A percentile compares a stretch with the other conserved stretches of the same genome.
Evolutionary conservation across 2,797 vertebrate species (phyloP).

Genomic region (Microcaecilia unicolor): DNA sequence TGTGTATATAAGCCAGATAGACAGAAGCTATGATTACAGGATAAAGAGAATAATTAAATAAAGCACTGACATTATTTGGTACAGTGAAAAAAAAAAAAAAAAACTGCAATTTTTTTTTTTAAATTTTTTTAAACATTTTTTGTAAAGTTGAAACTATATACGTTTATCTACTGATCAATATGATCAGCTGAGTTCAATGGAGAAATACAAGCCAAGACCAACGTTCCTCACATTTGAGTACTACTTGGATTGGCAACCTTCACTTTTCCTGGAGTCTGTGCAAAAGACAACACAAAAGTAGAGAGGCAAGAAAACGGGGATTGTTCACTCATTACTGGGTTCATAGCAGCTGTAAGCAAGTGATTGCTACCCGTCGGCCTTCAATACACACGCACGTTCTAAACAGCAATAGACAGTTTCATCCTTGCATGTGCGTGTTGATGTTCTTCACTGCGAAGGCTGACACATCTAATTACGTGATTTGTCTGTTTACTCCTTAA

Average conservation of each 20-base stretch:
- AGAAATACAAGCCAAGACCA: constrained; percentile 63
- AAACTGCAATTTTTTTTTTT: constrained; percentile 75
- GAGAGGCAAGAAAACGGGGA: constrained; percentile 43
- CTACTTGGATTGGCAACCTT: constrained; percentile 82
- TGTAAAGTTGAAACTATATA: constrained; percentile 75
- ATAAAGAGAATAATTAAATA: constrained; percentile 69
- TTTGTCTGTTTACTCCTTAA: constrained; percentile 33
- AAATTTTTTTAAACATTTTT: constrained; percentile 40
- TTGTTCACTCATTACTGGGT: constrained; percentile 64
- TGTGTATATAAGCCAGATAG: constrained; percentile 76
- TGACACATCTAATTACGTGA: constrained; percentile 23
- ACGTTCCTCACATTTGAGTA: constrained; percentile 73
- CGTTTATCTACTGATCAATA: constrained; percentile 95
- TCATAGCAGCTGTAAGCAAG: constrained; percentile 62
- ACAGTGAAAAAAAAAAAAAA: constrained; percentile 96
- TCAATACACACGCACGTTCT: constrained; percentile 51
- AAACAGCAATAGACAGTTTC: constrained; percentile 39
- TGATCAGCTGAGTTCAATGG: constrained; percentile 92
- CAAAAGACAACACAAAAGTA: constrained; percentile 63
- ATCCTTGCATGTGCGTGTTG: too few relatives aligned
- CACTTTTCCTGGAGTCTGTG: constrained; percentile 72
- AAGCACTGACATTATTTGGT: constrained; percentile 79
- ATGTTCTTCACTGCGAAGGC: constrained; percentile 45
- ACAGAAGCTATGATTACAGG: constrained; percentile 66
- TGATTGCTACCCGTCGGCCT: constrained; percentile 54